phyloP scores from a whole-genome alignment of 37 sponge, comb jelly and placozoan genomes.

The Bolinopsis microptera region DNA sequence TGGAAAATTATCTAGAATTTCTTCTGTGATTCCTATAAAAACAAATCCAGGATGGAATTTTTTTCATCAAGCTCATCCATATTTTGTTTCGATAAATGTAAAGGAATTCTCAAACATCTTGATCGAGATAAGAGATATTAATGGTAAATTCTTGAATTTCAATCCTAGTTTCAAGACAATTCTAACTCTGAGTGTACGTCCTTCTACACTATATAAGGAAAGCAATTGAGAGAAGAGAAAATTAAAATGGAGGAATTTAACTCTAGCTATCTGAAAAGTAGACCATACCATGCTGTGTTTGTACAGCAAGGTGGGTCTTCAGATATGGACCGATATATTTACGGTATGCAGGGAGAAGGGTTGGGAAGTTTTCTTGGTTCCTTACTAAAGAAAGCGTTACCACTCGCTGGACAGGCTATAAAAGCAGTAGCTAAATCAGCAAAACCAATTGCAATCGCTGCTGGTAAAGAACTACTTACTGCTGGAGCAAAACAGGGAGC shows the following conservation, averaged over 20 bases:
- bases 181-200: not conserved
- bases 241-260: not conserved
- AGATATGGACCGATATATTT: constrained; percentile 17
- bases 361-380: not conserved
- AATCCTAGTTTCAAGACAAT: not conserved
- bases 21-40: not conserved
- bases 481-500: constrained; percentile 9
- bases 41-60: too few relatives aligned
- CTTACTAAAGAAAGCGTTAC: not conserved
- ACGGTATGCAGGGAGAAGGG: constrained; percentile 22
- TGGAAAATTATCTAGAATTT: not conserved
- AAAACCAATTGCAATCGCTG: not conserved
- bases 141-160: not conserved
- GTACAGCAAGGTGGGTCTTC: not conserved
- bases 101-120: constrained; percentile 19
- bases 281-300: not conserved
- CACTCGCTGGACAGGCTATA: constrained; percentile 3
- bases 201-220: too few relatives aligned
- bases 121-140: not conserved
- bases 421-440: not conserved
- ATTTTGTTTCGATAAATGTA: not conserved
- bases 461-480: not conserved
- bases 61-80: too few relatives aligned
- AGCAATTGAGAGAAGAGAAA: too few relatives aligned
- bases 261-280: not conserved